phyloP scores from a whole-genome alignment of 2,113 vertebrate genomes.

The Aplodontia rufa region DNA sequence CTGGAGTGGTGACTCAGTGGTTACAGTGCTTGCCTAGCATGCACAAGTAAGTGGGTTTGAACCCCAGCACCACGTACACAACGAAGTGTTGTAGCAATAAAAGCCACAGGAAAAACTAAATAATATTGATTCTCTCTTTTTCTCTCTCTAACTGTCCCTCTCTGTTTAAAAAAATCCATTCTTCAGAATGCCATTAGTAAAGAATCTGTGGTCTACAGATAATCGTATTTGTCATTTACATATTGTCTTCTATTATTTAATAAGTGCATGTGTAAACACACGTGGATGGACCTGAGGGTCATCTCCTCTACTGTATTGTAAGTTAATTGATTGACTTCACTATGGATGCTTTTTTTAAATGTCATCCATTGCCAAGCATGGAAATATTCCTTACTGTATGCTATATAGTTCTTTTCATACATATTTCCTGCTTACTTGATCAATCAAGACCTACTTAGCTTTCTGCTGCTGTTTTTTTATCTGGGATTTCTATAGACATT shows the following conservation, averaged over 20 bases:
- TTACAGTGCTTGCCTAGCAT: too few relatives aligned
- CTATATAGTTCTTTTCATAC: neutral
- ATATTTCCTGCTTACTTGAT: neutral
- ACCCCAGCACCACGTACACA: too few relatives aligned
- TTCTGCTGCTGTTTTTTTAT: neutral
- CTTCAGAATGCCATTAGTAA: neutral
- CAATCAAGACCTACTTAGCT: neutral
- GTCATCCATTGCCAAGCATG: neutral
- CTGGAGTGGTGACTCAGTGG: too few relatives aligned
- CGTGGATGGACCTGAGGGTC: neutral
- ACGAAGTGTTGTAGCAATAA: too few relatives aligned
- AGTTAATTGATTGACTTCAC: slow-evolving; percentile 21
- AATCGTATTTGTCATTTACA: slow-evolving; percentile 4
- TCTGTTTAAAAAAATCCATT: too few relatives aligned
- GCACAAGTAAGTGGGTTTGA: too few relatives aligned
- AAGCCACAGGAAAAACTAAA: too few relatives aligned
- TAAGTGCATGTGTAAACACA: neutral
- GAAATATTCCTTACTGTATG: neutral
- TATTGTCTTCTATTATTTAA: neutral
- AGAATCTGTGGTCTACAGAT: neutral
- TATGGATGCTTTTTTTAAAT: slow-evolving; percentile 13
- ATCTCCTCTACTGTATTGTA: neutral
- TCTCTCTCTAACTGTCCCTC: too few relatives aligned
- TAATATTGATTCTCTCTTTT: too few relatives aligned
- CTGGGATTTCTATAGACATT: neutral